Base-by-base conservation (phyloP, 2,797 vertebrate genomes). In the Mallotus villosus region DNA sequence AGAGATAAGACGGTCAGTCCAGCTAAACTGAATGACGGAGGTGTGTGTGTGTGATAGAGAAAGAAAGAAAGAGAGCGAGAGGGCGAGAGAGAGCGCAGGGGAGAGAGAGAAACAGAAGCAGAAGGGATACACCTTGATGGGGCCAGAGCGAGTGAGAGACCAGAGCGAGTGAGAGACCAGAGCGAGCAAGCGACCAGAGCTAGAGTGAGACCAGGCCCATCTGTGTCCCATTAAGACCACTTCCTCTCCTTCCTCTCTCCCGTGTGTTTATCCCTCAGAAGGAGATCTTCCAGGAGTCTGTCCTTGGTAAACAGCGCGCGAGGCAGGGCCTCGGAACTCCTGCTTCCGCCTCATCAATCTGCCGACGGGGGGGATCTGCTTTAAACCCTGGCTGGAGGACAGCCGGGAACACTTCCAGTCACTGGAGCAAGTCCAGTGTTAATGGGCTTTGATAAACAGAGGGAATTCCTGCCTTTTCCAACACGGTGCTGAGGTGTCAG, bases 311-410 rank as follows among this genome's bases (percentile, higher is more conserved):
- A 57, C 21, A n/a, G 14, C 0, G 21, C 55, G 17, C 17, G 19
- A 32, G 27, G 21, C 1, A 7, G 55, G 25, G 11, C 11, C 17
- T 32, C 21, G 29, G 6, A 55, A 11, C 9, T 17, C 19, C 3
- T 0, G 64, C 73, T 74, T 74, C 66, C 59, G 46, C 19, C 49
- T 46, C 49, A 55, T 68, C 58, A 73, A 67, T 68, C 72, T 67
- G 17, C 55, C 32, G 34, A 29, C 27, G 37, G 16, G 71, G 53
- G 12, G 59, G 7, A 14, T 6, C 19, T 5, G 25, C 17, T 46
- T 58, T 32, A 55, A 53, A 60, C 55, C 12, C 21, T 25, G 14
- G 16, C 22, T 5, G 24, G 66, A 24, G 24, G 24, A 60, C 64
- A 67, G 64, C 7, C 12, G 34, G 11, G 16, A 51, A 25, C 22